Conservation (phyloP, 2,888 invertebrate genomes). For the Prosapia bicincta region DNA sequence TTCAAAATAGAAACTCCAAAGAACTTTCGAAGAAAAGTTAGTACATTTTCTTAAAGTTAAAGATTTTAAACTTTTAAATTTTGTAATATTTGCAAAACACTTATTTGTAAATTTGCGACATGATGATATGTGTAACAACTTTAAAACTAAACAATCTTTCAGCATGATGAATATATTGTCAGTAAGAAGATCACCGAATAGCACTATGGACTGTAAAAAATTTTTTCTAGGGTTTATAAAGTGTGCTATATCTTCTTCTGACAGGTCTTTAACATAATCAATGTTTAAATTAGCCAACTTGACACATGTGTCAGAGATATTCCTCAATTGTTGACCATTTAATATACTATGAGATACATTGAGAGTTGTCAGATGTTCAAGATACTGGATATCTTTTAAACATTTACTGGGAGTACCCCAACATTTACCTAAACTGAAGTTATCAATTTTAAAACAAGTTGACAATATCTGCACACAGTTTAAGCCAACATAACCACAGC, state of each 20-base stretch:
- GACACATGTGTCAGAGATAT: conserved; percentile 9
- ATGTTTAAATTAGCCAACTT: conserved; percentile 13
- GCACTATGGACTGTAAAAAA: neutral
- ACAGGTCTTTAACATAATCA: conserved; percentile 17
- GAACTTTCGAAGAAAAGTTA: neutral
- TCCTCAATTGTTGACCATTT: neutral
- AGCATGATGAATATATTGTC: conserved; percentile 9
- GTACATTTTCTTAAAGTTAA: conserved; percentile 17
- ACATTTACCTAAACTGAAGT: conserved; percentile 20
- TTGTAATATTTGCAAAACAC: neutral
- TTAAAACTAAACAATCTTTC: conserved; percentile 12
- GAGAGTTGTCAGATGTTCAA: conserved; percentile 15
- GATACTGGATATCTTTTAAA: conserved; percentile 6
- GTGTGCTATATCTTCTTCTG: conserved; percentile 11
- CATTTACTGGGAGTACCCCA: conserved; percentile 23
- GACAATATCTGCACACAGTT: conserved; percentile 4
- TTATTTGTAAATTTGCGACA: conserved; percentile 17
- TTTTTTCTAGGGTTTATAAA: conserved; percentile 7
- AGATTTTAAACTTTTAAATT: conserved; percentile 9
- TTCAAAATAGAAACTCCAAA: conserved; percentile 13
- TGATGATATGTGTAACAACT: conserved; percentile 18
- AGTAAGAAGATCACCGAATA: conserved; percentile 20
- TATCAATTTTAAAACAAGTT: neutral
- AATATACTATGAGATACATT: conserved; percentile 15
- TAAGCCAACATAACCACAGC: conserved; percentile 16